Evolutionary conservation across 2,113 vertebrate species (phyloP).

Genomic region (Onychostruthus taczanowskii): DNA sequence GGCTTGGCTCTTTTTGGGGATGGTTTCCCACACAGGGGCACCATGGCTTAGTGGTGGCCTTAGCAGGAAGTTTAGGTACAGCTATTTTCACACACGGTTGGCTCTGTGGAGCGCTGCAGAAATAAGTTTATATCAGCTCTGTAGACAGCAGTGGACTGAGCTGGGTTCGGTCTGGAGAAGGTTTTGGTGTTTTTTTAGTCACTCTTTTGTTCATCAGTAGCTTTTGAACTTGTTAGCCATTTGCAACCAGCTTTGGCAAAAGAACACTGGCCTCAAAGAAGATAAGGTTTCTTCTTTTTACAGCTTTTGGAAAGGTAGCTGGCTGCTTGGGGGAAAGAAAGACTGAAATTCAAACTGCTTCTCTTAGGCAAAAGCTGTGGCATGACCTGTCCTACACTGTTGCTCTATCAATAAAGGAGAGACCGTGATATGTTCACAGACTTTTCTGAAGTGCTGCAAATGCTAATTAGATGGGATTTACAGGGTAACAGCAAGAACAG

Average conservation of each 20-base stretch:
- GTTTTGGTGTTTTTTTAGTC: background rate
- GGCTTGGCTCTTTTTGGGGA: rapidly evolving
- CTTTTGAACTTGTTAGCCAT: background rate
- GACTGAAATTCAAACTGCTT: background rate
- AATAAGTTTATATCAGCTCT: background rate
- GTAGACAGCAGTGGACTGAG: background rate
- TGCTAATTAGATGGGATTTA: background rate
- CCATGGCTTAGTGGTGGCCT: background rate
- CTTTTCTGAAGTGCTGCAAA: background rate
- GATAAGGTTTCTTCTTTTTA: background rate
- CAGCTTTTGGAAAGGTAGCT: background rate
- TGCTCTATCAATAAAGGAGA: background rate
- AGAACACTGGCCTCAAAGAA: background rate
- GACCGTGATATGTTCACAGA: rapidly evolving
- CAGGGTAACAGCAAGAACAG: background rate
- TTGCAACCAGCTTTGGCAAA: background rate
- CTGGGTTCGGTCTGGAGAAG: background rate
- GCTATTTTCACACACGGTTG: background rate
- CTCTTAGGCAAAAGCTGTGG: background rate
- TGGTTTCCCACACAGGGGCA: background rate
- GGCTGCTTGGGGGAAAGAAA: background rate
- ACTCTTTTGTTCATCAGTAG: background rate
- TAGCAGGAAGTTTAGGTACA: background rate
- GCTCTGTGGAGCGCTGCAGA: background rate
- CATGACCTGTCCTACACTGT: background rate